phyloP scores from a whole-genome alignment of 2,113 vertebrate species.

The Pantherophis guttatus region DNA sequence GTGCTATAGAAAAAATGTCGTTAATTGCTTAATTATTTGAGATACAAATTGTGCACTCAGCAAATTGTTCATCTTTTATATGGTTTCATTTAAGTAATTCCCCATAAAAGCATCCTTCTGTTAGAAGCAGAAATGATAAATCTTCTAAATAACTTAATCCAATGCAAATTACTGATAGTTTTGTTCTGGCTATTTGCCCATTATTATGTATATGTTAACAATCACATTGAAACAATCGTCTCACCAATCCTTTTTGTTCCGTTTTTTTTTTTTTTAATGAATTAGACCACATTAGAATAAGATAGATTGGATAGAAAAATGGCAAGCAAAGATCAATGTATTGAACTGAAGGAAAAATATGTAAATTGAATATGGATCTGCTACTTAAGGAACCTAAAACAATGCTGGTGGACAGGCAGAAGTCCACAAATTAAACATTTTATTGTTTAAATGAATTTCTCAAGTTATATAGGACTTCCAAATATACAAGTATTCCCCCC shows the following conservation, averaged over 20 bases:
- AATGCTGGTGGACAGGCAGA: neutral
- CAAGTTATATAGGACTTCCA: neutral
- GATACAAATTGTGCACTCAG: conserved; percentile 66
- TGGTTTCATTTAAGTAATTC: conserved; percentile 61
- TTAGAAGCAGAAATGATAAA: conserved; percentile 52
- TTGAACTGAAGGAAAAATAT: neutral
- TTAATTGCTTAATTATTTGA: conserved; percentile 76
- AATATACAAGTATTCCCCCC: neutral
- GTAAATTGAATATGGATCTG: neutral
- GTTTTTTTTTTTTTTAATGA: neutral
- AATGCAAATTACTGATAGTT: conserved; percentile 54
- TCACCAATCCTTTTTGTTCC: neutral
- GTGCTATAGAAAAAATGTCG: conserved; percentile 65
- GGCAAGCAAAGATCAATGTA: neutral
- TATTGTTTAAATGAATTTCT: neutral
- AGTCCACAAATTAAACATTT: neutral
- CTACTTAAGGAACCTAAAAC: neutral
- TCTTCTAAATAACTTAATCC: conserved; percentile 52
- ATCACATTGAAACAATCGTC: neutral
- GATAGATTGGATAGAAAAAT: neutral
- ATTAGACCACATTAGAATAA: neutral
- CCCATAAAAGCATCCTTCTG: conserved; percentile 54
- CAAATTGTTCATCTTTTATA: conserved; percentile 63
- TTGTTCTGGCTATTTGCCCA: neutral
- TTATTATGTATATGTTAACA: neutral